Conservation (phyloP, 2,113 vertebrate genomes). For the Fregata magnificens region DNA sequence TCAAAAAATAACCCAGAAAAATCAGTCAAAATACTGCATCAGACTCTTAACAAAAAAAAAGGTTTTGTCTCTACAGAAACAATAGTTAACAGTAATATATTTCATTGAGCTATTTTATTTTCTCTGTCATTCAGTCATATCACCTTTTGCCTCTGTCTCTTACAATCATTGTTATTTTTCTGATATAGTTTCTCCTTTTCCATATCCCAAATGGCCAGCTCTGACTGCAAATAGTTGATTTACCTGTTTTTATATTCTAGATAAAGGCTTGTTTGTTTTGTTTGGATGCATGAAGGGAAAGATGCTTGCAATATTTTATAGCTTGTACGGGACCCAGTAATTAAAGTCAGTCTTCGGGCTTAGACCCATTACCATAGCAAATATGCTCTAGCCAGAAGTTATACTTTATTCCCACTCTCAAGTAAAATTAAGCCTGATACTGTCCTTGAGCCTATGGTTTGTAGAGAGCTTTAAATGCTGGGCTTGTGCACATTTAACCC, state of each 20-base stretch:
- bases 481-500: conserved; percentile 25
- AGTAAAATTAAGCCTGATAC: neutral
- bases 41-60: neutral
- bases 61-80: neutral
- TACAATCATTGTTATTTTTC: neutral
- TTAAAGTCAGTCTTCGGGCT: conserved; percentile 19
- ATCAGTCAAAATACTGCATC: neutral
- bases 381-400: neutral
- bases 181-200: neutral
- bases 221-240: neutral
- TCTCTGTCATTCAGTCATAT: neutral
- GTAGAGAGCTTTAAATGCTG: conserved; percentile 28
- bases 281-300: neutral
- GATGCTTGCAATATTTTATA: neutral
- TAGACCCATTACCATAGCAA: neutral
- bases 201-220: neutral
- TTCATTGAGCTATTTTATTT: neutral
- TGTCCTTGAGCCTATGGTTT: conserved; percentile 43
- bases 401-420: neutral
- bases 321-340: neutral
- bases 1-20: neutral
- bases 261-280: neutral
- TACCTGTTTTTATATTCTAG: neutral
- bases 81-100: neutral
- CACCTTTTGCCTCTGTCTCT: neutral